Evolutionary conservation across 2,797 vertebrate species (phyloP), one percentile per base, ranked within the genome.

Genomic region (Tapera naevia): DNA sequence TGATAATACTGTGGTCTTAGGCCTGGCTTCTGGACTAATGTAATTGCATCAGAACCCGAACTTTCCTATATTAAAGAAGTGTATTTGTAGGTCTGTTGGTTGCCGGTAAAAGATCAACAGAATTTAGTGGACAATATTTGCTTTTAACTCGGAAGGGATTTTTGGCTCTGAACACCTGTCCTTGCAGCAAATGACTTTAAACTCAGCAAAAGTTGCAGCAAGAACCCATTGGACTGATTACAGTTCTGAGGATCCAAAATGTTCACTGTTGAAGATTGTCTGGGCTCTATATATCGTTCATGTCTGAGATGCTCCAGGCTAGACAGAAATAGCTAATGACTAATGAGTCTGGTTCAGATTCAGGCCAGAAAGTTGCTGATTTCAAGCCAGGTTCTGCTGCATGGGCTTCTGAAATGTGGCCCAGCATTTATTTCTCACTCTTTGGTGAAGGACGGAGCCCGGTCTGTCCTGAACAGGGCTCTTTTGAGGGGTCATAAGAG

Each of bases 291-390:
- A 91, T 89, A 93, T 58, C 78, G 69, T 82, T 95, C 72, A n/a
- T 94, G 88, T 93, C 78, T 76, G 79, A 91, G 61, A 57, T 93
- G 93, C 93, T 95, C 7, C 57, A 67, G 94, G 93, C 86, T 91
- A 93, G 84, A 95, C 86, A 92, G 91, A 92, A 95, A 95, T 95
- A 96, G 90, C 93, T 89, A 8, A 91, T 85, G 84, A 89, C 88
- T 93, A 93, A 95, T 95, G 88, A 95, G 84, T 27, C 72, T 85
- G 72, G 91, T 91, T 93, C 93, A 93, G 69, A 83, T 85, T 85
- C 67, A 87, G 90, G 92, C 86, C 91, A 93, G 93, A 80, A 94
- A 86, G 64, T 80, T 67, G 54, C 84, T 93, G 89, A 67, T 94
- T 94, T 92, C 37, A 70, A 93, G 86, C 86, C 95, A 88, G 79